A percentile compares a stretch with the other conserved stretches of the same genome.
These are phyloP conservation scores for Styela clava DNA, from an alignment of 23 tunicate genomes.

Conservation along the genomic window DNA sequence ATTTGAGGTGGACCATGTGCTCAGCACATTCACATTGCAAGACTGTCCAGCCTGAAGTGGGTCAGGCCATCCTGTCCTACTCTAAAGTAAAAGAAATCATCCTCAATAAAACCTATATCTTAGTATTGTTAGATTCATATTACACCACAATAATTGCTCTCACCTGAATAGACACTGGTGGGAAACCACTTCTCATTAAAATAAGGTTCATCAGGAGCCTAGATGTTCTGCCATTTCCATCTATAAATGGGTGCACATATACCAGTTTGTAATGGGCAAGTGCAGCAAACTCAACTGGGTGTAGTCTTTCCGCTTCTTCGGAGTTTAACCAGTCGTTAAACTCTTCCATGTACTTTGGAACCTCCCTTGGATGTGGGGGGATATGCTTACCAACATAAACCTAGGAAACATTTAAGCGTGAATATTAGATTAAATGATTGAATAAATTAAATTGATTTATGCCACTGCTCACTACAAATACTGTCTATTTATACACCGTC, in stretches of 20 bases:
- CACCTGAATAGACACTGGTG: conserved; percentile 74
- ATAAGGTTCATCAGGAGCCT: conserved; percentile 91
- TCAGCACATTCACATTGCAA: no score
- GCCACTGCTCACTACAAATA: neutral
- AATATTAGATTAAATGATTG: neutral
- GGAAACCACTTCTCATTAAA: conserved; percentile 87
- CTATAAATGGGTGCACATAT: conserved; percentile 94
- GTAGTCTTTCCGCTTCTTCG: conserved; percentile 40
- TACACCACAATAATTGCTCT: no score
- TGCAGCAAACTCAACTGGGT: conserved; percentile 91
- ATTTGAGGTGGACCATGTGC: no score
- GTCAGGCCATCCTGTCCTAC: no score
- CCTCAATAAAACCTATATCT: no score
- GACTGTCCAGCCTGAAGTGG: no score
- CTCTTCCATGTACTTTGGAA: conserved; percentile 77
- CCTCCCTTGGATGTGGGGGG: conserved; percentile 86
- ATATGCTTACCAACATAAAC: conserved; percentile 90
- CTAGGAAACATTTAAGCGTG: neutral
- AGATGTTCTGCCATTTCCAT: conserved; percentile 96
- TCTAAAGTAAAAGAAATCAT: no score
- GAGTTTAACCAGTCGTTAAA: conserved; percentile 87
- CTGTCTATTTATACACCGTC: no score
- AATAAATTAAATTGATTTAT: neutral
- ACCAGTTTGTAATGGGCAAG: conserved; percentile 90
- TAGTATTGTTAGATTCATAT: no score